phyloP scores from a whole-genome alignment of 2,113 vertebrate genomes.

The Mesoclemmys tuberculata region DNA sequence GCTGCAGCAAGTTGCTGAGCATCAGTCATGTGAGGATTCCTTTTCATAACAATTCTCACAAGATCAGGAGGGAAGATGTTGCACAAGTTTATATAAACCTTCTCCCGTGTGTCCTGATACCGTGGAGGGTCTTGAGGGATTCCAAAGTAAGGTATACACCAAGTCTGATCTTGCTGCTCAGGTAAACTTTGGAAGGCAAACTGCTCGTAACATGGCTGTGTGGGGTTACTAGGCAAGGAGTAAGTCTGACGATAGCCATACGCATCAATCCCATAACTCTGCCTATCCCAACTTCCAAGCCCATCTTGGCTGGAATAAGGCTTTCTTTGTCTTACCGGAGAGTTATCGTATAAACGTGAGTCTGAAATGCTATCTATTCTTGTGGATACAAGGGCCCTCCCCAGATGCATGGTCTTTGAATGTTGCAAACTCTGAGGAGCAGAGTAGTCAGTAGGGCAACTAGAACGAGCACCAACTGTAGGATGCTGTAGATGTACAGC shows the following conservation, averaged over 20 bases:
- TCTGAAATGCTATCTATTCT: slow-evolving; percentile 92
- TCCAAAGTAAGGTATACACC: slow-evolving; percentile 83
- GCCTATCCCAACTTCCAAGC: slow-evolving; percentile 84
- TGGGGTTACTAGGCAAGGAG: slow-evolving; percentile 80
- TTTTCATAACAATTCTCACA: slow-evolving; percentile 94
- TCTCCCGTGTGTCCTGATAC: slow-evolving; percentile 88
- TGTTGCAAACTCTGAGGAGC: slow-evolving; percentile 74
- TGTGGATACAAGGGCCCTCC: slow-evolving; percentile 85
- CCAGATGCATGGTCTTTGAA: slow-evolving; percentile 83
- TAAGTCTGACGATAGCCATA: slow-evolving; percentile 87
- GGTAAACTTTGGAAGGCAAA: slow-evolving; percentile 91
- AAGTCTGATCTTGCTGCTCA: slow-evolving; percentile 87
- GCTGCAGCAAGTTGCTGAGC: slow-evolving; percentile 96
- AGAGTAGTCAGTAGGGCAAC: slow-evolving; percentile 90
- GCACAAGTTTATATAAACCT: slow-evolving; percentile 92
- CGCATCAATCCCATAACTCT: slow-evolving; percentile 77
- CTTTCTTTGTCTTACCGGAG: slow-evolving; percentile 83
- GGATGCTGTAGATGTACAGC: slow-evolving; percentile 90
- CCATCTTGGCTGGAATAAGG: slow-evolving; percentile 85
- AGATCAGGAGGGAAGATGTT: slow-evolving; percentile 97
- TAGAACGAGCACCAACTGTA: slow-evolving; percentile 81
- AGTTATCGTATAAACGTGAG: slow-evolving; percentile 88
- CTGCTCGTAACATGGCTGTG: slow-evolving; percentile 85
- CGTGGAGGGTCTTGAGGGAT: slow-evolving; percentile 81
- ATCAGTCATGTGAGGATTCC: slow-evolving; percentile 93